A percentile compares a stretch with the other conserved stretches of the same genome.
These are phyloP conservation scores for Calcarius lapponicus DNA, from an alignment of 2,797 vertebrate genomes.

Conservation along the genomic window DNA sequence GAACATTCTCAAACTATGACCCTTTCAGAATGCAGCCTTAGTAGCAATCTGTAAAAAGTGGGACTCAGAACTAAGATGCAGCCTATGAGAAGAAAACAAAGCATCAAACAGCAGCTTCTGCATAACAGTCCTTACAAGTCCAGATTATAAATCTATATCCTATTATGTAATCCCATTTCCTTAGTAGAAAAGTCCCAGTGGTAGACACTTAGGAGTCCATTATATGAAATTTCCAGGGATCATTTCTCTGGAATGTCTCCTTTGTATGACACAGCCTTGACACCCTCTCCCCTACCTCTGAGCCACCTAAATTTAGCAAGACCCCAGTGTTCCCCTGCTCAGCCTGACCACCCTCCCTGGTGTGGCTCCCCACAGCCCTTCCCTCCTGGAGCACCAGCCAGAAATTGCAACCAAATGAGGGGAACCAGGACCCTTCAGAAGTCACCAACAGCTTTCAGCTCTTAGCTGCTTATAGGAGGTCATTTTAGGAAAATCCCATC, in stretches of 20 bases:
- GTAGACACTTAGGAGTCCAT: background rate
- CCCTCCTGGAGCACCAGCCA: background rate
- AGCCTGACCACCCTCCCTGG: background rate
- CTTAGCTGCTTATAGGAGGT: background rate
- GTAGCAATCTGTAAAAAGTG: background rate
- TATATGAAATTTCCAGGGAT: background rate
- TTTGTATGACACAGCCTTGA: background rate
- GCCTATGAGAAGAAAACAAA: background rate
- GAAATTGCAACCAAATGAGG: background rate
- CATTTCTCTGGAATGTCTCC: background rate
- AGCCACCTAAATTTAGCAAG: background rate
- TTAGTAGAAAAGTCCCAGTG: background rate
- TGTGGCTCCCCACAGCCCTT: too few relatives aligned
- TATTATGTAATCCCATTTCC: background rate
- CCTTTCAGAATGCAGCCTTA: background rate
- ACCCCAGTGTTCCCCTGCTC: background rate
- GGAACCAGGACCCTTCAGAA: background rate
- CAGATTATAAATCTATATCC: background rate
- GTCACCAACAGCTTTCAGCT: background rate
- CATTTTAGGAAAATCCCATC: background rate
- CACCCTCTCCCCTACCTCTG: background rate
- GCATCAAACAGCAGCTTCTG: background rate
- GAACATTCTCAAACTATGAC: background rate
- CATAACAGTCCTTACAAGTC: background rate
- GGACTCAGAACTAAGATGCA: background rate